Evolutionary conservation across 2,113 vertebrate species (phyloP).

Genomic region (Cyprinodon variegatus): DNA sequence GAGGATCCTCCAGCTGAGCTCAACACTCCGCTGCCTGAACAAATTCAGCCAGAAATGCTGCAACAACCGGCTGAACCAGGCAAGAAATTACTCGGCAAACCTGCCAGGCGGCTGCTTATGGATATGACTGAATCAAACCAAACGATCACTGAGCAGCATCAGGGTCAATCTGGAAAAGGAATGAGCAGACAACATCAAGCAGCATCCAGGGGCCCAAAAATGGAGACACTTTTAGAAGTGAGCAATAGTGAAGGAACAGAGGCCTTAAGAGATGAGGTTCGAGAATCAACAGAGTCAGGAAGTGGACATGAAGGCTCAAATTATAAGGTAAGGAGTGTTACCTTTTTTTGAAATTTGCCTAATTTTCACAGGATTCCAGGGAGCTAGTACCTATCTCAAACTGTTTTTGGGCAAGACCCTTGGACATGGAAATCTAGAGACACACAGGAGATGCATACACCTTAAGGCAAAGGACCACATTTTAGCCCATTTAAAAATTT

Average conservation of each 20-base stretch:
- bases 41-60: conserved; percentile 59
- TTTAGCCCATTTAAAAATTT: too few species aligned
- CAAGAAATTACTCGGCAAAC: conserved; percentile 43
- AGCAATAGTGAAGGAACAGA: conserved; percentile 21
- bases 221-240: conserved; percentile 25
- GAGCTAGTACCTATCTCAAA: too few species aligned
- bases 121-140: conserved; percentile 38
- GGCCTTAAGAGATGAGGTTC: conserved; percentile 12
- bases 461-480: too few species aligned
- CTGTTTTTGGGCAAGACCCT: too few species aligned
- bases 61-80: conserved; percentile 27
- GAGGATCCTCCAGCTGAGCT: conserved; percentile 76
- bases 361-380: background rate
- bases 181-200: conserved; percentile 38
- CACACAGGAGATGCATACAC: too few species aligned
- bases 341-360: background rate
- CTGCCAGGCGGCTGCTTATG: conserved; percentile 28
- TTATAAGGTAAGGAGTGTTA: conserved; percentile 29
- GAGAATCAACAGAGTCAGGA: conserved; percentile 19
- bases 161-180: conserved; percentile 31
- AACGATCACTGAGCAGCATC: conserved; percentile 15
- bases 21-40: conserved; percentile 62
- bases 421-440: too few species aligned
- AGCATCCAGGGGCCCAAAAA: conserved; percentile 25
- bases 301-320: conserved; percentile 19